These are phyloP conservation scores for Meloidogyne floridensis DNA, from an alignment of 1,140 invertebrate genomes.

Conservation along the genomic window DNA sequence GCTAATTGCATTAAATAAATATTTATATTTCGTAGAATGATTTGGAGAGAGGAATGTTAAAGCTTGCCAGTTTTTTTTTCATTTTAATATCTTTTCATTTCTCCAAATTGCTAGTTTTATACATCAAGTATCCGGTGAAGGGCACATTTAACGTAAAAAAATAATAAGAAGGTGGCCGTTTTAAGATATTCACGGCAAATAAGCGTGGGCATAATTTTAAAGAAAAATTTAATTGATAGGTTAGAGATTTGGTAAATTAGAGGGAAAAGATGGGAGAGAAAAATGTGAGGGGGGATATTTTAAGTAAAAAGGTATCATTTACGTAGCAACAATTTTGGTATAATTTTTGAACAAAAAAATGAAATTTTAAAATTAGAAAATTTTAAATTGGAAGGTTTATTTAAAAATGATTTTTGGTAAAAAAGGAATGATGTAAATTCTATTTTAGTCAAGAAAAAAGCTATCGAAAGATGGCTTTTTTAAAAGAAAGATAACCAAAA, in stretches of 20 bases:
- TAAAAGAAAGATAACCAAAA: too few species aligned
- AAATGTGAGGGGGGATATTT: neutral
- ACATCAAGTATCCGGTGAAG: neutral
- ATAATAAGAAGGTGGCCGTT: neutral
- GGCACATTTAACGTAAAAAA: neutral
- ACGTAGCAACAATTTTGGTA: slow-evolving; percentile 1
- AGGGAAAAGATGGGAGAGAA: neutral
- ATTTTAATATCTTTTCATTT: neutral
- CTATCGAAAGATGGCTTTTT: too few species aligned
- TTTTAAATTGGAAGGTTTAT: too few species aligned
- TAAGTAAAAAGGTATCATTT: neutral
- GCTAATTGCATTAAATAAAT: neutral
- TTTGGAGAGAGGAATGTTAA: neutral
- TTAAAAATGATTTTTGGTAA: too few species aligned
- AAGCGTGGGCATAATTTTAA: neutral
- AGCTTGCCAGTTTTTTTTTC: neutral
- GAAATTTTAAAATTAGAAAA: too few species aligned
- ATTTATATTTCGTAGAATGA: neutral
- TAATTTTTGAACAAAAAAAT: too few species aligned
- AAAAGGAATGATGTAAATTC: too few species aligned
- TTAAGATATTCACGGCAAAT: neutral
- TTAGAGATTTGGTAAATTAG: neutral
- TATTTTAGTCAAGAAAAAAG: too few species aligned
- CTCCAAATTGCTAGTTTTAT: neutral
- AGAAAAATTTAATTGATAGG: neutral